These are phyloP conservation scores for Lepeophtheirus nordmannii DNA, from an alignment of 2,888 invertebrate species.

Conservation along the genomic window DNA sequence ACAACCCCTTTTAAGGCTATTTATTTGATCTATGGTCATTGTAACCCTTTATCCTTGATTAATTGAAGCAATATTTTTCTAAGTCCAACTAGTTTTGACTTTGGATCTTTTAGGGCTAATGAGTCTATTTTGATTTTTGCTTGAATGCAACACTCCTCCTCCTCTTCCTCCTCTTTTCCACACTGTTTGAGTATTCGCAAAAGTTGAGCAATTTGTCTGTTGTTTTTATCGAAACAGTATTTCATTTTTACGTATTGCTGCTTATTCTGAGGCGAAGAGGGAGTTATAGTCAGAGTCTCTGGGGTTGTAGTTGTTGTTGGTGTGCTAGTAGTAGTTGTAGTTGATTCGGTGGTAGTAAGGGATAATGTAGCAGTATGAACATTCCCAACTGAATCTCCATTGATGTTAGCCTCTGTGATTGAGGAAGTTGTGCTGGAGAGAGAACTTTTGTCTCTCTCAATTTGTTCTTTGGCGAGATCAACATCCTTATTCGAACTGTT, in stretches of 20 bases:
- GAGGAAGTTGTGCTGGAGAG: too few relatives aligned
- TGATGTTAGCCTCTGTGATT: too few relatives aligned
- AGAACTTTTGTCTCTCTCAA: too few relatives aligned
- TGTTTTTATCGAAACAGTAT: constrained; percentile 1
- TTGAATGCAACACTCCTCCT: not conserved
- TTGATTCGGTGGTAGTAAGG: not conserved
- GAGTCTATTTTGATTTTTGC: not conserved
- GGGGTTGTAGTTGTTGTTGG: not conserved
- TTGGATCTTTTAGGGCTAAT: not conserved
- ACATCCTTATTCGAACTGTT: too few relatives aligned
- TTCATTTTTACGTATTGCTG: not conserved
- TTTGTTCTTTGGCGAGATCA: too few relatives aligned
- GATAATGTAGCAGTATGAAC: too few relatives aligned
- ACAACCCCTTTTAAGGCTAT: too few relatives aligned
- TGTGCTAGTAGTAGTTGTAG: not conserved
- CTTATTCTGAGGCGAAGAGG: not conserved
- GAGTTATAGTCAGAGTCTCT: not conserved
- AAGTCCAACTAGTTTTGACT: not conserved
- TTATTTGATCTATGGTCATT: not conserved
- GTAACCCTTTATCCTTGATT: not conserved
- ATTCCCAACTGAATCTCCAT: too few relatives aligned
- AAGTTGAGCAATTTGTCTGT: not conserved
- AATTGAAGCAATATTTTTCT: not conserved
- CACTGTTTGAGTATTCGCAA: not conserved
- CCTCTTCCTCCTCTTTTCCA: not conserved